Evolutionary conservation across 2,888 invertebrate species (phyloP), one percentile per base, ranked within the genome.

Genomic region (Hoplodrina ambigua): DNA sequence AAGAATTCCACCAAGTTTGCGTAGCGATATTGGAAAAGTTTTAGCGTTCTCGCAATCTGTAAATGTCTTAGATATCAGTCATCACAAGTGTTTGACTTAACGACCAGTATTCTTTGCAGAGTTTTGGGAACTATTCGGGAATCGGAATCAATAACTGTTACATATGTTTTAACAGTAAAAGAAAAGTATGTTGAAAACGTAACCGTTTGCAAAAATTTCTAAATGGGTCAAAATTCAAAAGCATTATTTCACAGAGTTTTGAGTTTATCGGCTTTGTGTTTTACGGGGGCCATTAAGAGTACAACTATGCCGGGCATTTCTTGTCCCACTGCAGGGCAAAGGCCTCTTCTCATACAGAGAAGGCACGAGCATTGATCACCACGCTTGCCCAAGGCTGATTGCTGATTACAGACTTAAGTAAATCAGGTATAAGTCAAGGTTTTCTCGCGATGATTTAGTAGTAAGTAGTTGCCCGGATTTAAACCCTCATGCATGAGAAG

Each of bases 11-110:
- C 75, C 64, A 86, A 92, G 91, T 92, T 93, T 90, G 87, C 87
- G 86, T 86, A 86, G 84, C 85, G 91, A 91, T 93, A 94, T 94
- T 94, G 94, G 92, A 91, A 92, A 94, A 94, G 89, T 94, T 94
- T 87, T 69, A 73, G 69, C 82, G 80, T 80, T 87, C 82, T 83
- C 83, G 86, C 89, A 87, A 92, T 92, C 88, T 86, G 89, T 89
- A 90, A 91, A 90, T 89, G 90, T 91, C 91, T 89, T 81, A 86
- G 89, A 87, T 90, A 92, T 91, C 90, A 89, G 89, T 90, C 91
- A 92, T 90, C 91, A 92, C 89, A 84, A 85, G 80, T 88, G 86
- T 85, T 88, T 86, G 83, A 86, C 85, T 86, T 88, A 85, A 86
- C 82, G 85, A 83, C 70, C 64, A 52, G 53, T 54, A 72, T 72